A percentile compares a stretch with the other conserved stretches of the same genome.
phyloP scores from a whole-genome alignment of 2,797 vertebrate species.

The Myripristis murdjan region DNA sequence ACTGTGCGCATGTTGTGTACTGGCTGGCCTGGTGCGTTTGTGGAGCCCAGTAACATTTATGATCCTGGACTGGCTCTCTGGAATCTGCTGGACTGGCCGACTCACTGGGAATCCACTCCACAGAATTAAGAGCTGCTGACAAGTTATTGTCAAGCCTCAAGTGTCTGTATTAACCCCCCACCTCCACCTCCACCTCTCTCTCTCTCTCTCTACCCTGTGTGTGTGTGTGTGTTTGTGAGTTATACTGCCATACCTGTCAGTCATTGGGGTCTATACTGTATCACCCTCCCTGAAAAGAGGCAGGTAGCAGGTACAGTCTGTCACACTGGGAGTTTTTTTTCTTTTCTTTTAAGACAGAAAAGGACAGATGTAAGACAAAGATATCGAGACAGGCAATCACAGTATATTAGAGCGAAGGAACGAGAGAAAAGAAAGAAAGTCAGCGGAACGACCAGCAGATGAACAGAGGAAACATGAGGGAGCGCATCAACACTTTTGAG shows the following conservation, averaged over 20 bases:
- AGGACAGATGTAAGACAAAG: constrained; percentile 67
- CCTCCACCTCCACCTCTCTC: no score
- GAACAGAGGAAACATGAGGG: constrained; percentile 69
- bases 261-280: constrained; percentile 48
- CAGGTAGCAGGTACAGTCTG: constrained; percentile 64
- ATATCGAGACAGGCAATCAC: constrained; percentile 42
- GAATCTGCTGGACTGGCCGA: constrained; percentile 63
- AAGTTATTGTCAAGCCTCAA: constrained; percentile 81
- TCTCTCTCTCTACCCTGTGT: constrained; percentile 13
- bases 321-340: constrained; percentile 30
- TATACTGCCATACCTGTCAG: constrained; percentile 55
- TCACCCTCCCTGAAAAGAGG: constrained; percentile 33
- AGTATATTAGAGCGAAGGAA: constrained; percentile 37
- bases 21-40: not conserved
- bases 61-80: constrained; percentile 48
- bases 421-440: constrained; percentile 24
- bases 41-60: constrained; percentile 51
- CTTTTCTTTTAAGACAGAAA: constrained; percentile 57
- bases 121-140: constrained; percentile 89
- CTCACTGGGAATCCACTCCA: constrained; percentile 53
- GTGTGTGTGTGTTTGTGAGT: constrained; percentile 27
- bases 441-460: constrained; percentile 25
- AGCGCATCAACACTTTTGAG: constrained; percentile 85
- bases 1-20: constrained; percentile 35
- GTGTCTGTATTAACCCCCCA: constrained; percentile 76